Evolutionary conservation across 1,140 invertebrate species (phyloP).

Genomic region (Lanistes nyassanus): DNA sequence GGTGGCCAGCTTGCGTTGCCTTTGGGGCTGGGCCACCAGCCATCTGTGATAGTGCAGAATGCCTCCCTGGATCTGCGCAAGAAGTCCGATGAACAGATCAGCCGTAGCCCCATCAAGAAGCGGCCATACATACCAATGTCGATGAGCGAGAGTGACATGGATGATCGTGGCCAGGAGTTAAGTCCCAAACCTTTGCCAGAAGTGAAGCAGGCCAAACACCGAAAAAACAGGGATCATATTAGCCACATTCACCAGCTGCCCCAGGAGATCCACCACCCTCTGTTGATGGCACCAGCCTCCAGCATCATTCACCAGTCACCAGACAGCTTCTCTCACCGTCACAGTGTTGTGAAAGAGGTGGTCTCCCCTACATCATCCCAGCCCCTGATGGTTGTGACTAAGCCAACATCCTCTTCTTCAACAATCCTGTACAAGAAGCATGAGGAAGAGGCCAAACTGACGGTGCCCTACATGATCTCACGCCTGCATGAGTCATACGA

Average conservation of each 20-base stretch:
- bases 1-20: constrained; percentile 17
- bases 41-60: constrained; percentile 56
- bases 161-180: constrained; percentile 15
- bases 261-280: constrained; percentile 22
- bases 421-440: background rate
- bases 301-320: constrained; percentile 3
- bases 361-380: background rate
- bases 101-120: constrained; percentile 63
- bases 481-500: constrained; percentile 57
- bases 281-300: constrained; percentile 7
- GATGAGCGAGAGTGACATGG: background rate
- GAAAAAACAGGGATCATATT: constrained; percentile 26
- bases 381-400: background rate
- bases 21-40: constrained; percentile 29
- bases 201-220: constrained; percentile 33
- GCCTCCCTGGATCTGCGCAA: constrained; percentile 58
- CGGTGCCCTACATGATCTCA: constrained; percentile 53
- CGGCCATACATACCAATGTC: constrained; percentile 55
- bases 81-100: constrained; percentile 47
- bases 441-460: constrained; percentile 54
- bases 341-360: constrained; percentile 21
- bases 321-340: constrained; percentile 25
- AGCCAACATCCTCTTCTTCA: background rate
- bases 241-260: constrained; percentile 4
- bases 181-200: background rate